Evolutionary conservation across 2,888 invertebrate genomes (phyloP), one percentile per base, ranked within the genome.

Genomic region (Ecliptopera silaceata): DNA sequence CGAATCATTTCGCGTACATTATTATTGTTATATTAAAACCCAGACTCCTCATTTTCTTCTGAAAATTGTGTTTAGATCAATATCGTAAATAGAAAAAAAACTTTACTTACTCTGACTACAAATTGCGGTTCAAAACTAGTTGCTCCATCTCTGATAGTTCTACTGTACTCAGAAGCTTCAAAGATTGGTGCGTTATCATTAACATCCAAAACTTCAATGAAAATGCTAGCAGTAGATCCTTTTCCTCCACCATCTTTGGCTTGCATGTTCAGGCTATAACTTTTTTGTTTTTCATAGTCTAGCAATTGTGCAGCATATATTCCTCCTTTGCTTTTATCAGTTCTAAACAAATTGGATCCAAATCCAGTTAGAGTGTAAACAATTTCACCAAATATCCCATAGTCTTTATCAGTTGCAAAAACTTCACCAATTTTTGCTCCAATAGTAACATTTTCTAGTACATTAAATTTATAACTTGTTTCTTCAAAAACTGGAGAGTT

Each of bases 231-330:
- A 22, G 95, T 94, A 0, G 95, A 93, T 11, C 94, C 92, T 65
- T 93, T 93, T 0, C 95, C 96, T 0, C 97, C 97, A 0, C 96
- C 96, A 75, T 97, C 97, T 61, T 92, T 93, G 0, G 97, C 97
- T 61, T 96, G 95, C 49, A 96, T 92, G 0, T 95, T 96, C 54
- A 97, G 81, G 56, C 96, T 96, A 65, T 95, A 97, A 56, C 95
- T 95, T 67, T 95, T 95, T 67, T 96, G 96, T 10, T 92, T 93
- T 76, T 97, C 97, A 72, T 96, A 96, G 75, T 97, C 96, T 42
- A 97, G 81, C 4, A 82, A 71, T 61, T 93, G 92, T 0, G 92
- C 91, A 0, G 96, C 93, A 57, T 91, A 94, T 6, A 97, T 78
- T 4, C 94, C 94, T 0, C 97, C 97, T 8, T 88, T 92, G 36